Evolutionary conservation across 2,888 invertebrate species (phyloP).

Genomic region (Catocala nupta): DNA sequence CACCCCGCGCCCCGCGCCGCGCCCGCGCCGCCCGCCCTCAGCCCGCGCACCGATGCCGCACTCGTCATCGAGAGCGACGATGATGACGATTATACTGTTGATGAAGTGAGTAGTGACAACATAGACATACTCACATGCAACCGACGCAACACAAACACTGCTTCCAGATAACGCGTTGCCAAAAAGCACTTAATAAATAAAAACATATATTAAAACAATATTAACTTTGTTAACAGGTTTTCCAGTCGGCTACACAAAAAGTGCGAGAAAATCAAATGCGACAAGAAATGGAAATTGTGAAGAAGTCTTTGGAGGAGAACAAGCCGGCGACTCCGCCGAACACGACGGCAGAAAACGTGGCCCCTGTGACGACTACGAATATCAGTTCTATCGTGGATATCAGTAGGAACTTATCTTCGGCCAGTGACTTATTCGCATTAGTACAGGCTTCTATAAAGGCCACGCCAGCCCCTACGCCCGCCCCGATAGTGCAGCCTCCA

Average conservation of each 20-base stretch:
- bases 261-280: conserved; percentile 89
- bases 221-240: conserved; percentile 77
- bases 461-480: conserved; percentile 44
- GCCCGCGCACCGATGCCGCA: not conserved
- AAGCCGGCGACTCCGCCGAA: conserved; percentile 44
- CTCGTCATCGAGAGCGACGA: conserved; percentile 87
- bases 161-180: too few species aligned
- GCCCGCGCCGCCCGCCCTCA: conserved; percentile 9
- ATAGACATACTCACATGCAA: too few species aligned
- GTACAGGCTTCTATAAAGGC: conserved; percentile 78
- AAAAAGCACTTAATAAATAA: too few species aligned
- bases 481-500: conserved; percentile 39
- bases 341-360: too few species aligned
- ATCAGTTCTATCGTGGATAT: conserved; percentile 44
- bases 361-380: conserved; percentile 25
- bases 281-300: conserved; percentile 87
- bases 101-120: conserved; percentile 85
- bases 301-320: conserved; percentile 75
- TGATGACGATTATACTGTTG: conserved; percentile 94
- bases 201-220: not conserved
- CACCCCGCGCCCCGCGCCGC: conserved; percentile 7
- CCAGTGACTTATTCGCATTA: conserved; percentile 73
- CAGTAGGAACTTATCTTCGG: conserved; percentile 66
- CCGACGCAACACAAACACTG: too few species aligned
- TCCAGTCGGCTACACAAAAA: conserved; percentile 92